Evolutionary conservation across 92 coral and sea anemone species (phyloP).

Genomic region (Muricea muricata): DNA sequence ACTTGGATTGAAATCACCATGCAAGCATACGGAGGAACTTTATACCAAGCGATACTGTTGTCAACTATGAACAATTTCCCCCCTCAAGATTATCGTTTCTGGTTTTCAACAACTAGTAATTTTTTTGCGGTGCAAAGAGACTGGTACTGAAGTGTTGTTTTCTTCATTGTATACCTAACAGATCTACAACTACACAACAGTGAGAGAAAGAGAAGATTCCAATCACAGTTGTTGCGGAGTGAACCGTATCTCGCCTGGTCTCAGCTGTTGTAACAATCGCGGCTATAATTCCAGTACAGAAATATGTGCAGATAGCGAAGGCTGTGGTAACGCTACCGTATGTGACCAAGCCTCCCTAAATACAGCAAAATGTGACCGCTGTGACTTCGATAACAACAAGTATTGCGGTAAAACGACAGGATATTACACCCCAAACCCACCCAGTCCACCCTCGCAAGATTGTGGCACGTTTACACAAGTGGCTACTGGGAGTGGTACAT

Average conservation of each 20-base stretch:
- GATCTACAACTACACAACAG: constrained; percentile 91
- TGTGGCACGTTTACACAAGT: constrained; percentile 75
- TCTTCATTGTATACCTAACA: constrained; percentile 6
- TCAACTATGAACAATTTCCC: too few relatives aligned
- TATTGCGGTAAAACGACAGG: constrained; percentile 79
- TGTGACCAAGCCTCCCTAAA: constrained; percentile 70
- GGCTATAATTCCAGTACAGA: constrained; percentile 78
- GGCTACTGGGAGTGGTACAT: constrained; percentile 47
- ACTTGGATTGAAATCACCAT: too few relatives aligned
- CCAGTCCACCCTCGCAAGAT: constrained; percentile 70
- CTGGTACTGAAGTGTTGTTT: not conserved
- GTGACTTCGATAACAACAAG: constrained; percentile 74
- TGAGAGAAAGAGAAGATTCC: constrained; percentile 68
- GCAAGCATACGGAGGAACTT: too few relatives aligned
- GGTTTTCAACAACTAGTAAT: too few relatives aligned
- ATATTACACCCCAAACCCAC: constrained; percentile 70
- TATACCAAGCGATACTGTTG: too few relatives aligned
- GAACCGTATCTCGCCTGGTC: constrained; percentile 60
- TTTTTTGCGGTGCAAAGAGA: too few relatives aligned
- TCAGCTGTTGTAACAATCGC: constrained; percentile 82
- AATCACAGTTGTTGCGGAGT: constrained; percentile 82
- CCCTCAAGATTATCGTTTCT: too few relatives aligned
- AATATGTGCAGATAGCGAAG: constrained; percentile 87
- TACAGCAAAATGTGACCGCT: constrained; percentile 83
- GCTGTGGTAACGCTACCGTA: constrained; percentile 89